Conservation (phyloP, 1,140 invertebrate genomes). For the Orius insidiosus region DNA sequence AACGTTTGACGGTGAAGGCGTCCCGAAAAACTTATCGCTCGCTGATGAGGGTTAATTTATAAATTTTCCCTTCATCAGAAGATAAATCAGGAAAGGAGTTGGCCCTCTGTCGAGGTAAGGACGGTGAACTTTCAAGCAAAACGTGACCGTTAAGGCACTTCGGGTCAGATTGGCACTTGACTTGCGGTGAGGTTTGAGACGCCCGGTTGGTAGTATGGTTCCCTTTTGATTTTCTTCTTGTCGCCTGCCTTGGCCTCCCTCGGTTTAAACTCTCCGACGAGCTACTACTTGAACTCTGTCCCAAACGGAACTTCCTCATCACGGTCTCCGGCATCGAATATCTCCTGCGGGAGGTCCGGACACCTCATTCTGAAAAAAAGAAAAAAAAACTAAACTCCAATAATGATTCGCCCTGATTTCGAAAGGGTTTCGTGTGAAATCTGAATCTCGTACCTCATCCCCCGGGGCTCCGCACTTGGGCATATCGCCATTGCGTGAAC, state of each 20-base stretch:
- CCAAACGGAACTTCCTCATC: conserved; percentile 21
- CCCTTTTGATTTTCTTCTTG: conserved; percentile 7
- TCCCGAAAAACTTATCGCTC: not conserved
- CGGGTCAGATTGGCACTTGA: conserved; percentile 2
- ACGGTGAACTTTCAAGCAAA: conserved; percentile 1
- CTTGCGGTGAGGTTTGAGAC: not conserved
- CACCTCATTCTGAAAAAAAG: conserved; percentile 8
- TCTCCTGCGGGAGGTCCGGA: conserved; percentile 17
- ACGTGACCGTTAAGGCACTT: not conserved
- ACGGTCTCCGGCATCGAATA: conserved; percentile 22
- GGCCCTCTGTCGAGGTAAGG: not conserved
- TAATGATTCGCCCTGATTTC: too few relatives aligned
- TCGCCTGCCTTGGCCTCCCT: conserved; percentile 6
- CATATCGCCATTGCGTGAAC: too few relatives aligned
- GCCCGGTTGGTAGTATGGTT: not conserved
- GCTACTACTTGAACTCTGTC: conserved; percentile 6
- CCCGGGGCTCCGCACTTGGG: too few relatives aligned
- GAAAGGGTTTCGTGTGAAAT: too few relatives aligned
- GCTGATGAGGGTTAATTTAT: not conserved
- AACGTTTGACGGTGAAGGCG: conserved; percentile 1
- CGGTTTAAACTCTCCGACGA: conserved; percentile 11
- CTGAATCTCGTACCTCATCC: too few relatives aligned
- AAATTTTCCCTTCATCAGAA: not conserved
- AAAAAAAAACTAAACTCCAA: not conserved
- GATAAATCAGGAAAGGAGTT: conserved; percentile 6